These are phyloP conservation scores for Grapholita molesta DNA, from an alignment of 1,140 invertebrate species.

Conservation along the genomic window DNA sequence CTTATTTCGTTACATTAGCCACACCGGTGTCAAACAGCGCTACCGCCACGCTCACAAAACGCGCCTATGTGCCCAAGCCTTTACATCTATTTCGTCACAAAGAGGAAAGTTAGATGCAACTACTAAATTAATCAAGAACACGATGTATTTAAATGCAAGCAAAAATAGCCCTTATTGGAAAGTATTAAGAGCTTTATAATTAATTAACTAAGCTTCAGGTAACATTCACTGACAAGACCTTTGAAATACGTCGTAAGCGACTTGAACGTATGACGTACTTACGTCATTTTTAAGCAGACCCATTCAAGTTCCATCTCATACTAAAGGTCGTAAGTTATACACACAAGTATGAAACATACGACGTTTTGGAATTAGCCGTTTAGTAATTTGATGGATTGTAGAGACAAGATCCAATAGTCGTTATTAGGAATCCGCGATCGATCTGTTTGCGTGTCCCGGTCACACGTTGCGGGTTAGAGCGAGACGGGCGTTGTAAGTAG, in stretches of 20 bases:
- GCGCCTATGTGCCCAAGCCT: no score
- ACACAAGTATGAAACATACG: not conserved
- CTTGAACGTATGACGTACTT: not conserved
- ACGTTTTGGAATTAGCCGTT: not conserved
- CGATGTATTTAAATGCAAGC: not conserved
- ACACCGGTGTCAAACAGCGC: no score
- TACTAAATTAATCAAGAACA: not conserved
- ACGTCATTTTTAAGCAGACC: not conserved
- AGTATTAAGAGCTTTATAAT: not conserved
- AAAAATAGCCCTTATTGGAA: not conserved
- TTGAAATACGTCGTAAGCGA: not conserved
- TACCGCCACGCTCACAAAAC: no score
- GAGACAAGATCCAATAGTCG: not conserved
- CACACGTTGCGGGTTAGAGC: not conserved
- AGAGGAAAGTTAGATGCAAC: no score
- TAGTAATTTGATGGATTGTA: not conserved
- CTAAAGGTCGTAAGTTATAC: not conserved
- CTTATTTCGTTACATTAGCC: no score
- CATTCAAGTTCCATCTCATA: not conserved
- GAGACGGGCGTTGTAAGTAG: constrained; percentile 18
- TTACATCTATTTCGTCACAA: no score
- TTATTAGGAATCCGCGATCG: not conserved
- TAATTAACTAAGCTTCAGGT: not conserved
- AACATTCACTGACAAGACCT: not conserved
- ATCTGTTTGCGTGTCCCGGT: not conserved